Base-by-base conservation (phyloP, 2,797 vertebrate species). In the Sebastes taczanowskii region DNA sequence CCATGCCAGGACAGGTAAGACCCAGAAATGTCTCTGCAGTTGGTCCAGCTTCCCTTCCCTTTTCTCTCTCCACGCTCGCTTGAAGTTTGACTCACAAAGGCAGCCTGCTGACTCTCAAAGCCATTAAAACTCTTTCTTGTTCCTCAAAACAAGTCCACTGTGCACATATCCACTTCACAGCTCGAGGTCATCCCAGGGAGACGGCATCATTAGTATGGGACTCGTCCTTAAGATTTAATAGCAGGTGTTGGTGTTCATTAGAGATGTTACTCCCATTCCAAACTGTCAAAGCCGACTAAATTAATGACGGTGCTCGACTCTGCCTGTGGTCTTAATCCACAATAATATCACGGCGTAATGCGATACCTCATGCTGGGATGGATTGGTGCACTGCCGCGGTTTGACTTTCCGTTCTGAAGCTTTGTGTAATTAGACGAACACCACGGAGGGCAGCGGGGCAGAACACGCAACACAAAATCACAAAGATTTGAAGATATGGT, bases 1-100 rank as follows among this genome's bases (percentile, higher is more conserved):
- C 97, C 78, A 89, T 93, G 56, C 92, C 97, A 10, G 98, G 97
- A 80, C 96, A 99, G 97, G 98, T 99, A 92, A 92, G 93, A 68
- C 81, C 62, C 62, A 27, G 71, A 68, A 68, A 61, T 30, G 14
- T 63, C 81, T 80, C 66, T 32, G 62, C 71, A 73, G 62, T 78
- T 4, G 18, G 68, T 78, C 68, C 56, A 20, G 27, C 70, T 68
- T 77, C 29, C 5, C 16, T 53, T 65, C 16, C 65, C 35, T 65
- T 80, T 77, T 61, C 60, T 67, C 20, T 72, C 68, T 60, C 55
- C 49, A 10, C 25, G 22, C 58, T 75, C 4, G 2, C 56, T 87
- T 81, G 77, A 91, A 83, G 89, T 79, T 86, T 71, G 86, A 83
- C 84, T 89, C 80, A 78, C 78, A 84, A 55, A 88, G 83, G 69